phyloP scores from a whole-genome alignment of 2,113 vertebrate genomes.

The Callipepla californica region DNA sequence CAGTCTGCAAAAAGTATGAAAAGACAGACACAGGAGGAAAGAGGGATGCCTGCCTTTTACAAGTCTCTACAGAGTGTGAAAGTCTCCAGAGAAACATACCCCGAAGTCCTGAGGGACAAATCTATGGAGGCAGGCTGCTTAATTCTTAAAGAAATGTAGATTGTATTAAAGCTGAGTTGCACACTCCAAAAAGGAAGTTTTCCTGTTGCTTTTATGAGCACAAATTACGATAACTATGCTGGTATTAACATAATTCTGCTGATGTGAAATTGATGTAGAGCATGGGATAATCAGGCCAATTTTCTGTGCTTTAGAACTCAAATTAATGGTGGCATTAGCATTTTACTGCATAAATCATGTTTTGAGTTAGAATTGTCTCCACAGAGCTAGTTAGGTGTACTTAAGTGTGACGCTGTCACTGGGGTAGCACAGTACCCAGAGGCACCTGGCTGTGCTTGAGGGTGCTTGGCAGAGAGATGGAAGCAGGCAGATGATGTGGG shows the following conservation, averaged over 20 bases:
- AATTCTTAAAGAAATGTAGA: not conserved
- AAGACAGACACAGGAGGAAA: not conserved
- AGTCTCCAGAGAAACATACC: not conserved
- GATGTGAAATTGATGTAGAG: not conserved
- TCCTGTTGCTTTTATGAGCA: not conserved
- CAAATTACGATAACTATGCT: not conserved
- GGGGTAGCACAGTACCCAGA: not conserved
- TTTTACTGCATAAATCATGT: not conserved
- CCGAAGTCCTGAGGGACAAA: not conserved
- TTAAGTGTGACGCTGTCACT: not conserved
- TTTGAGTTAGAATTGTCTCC: not conserved
- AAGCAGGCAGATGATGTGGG: not conserved
- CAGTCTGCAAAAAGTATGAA: not conserved
- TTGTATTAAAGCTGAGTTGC: not conserved
- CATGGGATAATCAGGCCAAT: not conserved
- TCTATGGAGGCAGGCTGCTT: not conserved
- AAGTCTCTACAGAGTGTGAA: not conserved
- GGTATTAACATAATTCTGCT: not conserved
- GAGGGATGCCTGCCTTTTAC: not conserved
- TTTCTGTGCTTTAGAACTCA: not conserved
- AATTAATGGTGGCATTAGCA: not conserved
- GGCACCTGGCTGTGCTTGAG: not conserved
- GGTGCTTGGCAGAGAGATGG: not conserved
- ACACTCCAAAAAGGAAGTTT: not conserved
- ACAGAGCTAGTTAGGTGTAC: not conserved